Evolutionary conservation across 1,140 invertebrate species (phyloP).

Genomic region (Amphibalanus amphitrite): DNA sequence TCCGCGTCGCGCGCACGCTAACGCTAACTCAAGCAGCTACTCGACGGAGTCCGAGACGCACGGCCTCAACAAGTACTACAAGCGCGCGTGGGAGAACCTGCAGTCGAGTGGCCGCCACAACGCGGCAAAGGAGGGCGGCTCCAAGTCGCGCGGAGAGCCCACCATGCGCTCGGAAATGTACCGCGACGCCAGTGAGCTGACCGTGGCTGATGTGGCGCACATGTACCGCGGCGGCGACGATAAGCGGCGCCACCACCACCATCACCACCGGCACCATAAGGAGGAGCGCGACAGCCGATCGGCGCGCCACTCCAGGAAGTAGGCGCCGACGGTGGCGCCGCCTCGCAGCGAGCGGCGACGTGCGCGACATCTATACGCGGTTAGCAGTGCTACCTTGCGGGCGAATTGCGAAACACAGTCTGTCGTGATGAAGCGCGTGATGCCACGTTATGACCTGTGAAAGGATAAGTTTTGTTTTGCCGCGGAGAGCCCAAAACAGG

Average conservation of each 20-base stretch:
- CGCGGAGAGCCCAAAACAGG: too few relatives aligned
- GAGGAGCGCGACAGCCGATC: slow-evolving; percentile 17
- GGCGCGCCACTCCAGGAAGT: not conserved
- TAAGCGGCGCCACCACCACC: slow-evolving; percentile 62
- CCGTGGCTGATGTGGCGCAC: slow-evolving; percentile 48
- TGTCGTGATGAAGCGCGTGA: too few relatives aligned
- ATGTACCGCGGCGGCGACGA: slow-evolving; percentile 42
- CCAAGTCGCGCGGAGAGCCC: slow-evolving; percentile 22
- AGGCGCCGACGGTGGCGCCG: slow-evolving; percentile 8
- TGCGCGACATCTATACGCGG: slow-evolving; percentile 6
- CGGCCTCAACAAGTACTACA: slow-evolving; percentile 65
- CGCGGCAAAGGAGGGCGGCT: slow-evolving; percentile 48
- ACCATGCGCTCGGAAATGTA: slow-evolving; percentile 35
- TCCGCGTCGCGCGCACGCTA: slow-evolving; percentile 23
- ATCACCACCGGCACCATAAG: slow-evolving; percentile 45
- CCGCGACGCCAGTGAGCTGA: slow-evolving; percentile 59
- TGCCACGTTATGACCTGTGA: too few relatives aligned
- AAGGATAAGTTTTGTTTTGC: too few relatives aligned
- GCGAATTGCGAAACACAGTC: slow-evolving; percentile 13
- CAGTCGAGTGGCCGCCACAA: slow-evolving; percentile 41
- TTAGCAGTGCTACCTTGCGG: slow-evolving; percentile 12
- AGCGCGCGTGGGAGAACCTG: slow-evolving; percentile 79
- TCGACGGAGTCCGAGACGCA: slow-evolving; percentile 51
- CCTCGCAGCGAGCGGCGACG: slow-evolving; percentile 11
- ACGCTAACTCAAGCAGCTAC: slow-evolving; percentile 30